Conservation (phyloP, 2,888 invertebrate genomes). For the Metallyticus violacea region DNA sequence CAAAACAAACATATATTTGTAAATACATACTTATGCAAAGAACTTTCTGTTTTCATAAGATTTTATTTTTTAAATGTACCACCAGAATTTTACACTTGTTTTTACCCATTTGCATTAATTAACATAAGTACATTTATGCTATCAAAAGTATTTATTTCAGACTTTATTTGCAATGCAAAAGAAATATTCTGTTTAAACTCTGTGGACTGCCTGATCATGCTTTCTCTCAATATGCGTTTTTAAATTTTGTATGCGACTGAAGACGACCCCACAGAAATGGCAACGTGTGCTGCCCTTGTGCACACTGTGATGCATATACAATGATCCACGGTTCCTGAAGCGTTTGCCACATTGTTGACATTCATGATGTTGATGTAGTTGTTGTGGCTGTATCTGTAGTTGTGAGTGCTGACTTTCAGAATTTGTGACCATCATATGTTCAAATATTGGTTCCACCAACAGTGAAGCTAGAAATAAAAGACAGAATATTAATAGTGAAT, state of each 20-base stretch:
- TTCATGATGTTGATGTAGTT: not conserved
- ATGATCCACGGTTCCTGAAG: slow-evolving; percentile 19
- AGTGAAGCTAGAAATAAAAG: not conserved
- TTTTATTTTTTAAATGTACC: too few species aligned
- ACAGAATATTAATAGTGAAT: too few species aligned
- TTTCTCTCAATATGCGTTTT: not conserved
- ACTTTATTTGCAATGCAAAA: too few species aligned
- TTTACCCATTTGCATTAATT: too few species aligned
- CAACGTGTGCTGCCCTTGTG: slow-evolving; percentile 27
- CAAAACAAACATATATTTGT: too few species aligned
- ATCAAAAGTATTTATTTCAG: too few species aligned
- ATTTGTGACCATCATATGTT: not conserved
- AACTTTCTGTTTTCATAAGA: too few species aligned
- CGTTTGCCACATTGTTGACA: slow-evolving; percentile 21
- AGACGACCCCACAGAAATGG: slow-evolving; percentile 17
- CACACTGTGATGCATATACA: slow-evolving; percentile 22
- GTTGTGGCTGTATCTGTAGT: not conserved
- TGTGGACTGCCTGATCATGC: not conserved
- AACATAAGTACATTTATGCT: too few species aligned
- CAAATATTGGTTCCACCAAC: not conserved
- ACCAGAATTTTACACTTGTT: too few species aligned
- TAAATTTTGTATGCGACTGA: slow-evolving; percentile 22
- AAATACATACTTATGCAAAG: too few species aligned
- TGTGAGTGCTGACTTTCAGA: not conserved
- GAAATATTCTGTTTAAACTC: too few species aligned